phyloP scores from a whole-genome alignment of 2,888 invertebrate genomes.

The Cylloceria caligata region DNA sequence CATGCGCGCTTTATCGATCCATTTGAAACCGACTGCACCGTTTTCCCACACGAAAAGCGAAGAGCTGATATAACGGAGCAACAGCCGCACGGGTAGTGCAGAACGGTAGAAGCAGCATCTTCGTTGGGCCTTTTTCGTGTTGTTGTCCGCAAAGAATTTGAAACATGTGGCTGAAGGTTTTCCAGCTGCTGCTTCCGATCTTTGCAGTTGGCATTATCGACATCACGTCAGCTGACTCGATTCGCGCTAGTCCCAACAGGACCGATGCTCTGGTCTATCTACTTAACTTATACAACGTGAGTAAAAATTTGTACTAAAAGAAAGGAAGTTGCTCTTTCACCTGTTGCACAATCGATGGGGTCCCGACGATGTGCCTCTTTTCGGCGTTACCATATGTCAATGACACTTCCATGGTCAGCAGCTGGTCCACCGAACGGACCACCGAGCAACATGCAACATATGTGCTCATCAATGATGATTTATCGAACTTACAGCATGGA shows the following conservation, averaged over 20 bases:
- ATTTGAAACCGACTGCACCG: conserved; percentile 45
- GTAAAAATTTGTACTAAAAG: conserved; percentile 6
- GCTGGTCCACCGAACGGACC: not conserved
- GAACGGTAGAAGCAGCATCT: not conserved
- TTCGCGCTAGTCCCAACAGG: conserved; percentile 28
- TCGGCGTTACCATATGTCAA: not conserved
- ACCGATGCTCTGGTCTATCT: conserved; percentile 42
- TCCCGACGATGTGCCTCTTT: not conserved
- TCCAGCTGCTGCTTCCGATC: conserved; percentile 51
- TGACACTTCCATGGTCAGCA: not conserved
- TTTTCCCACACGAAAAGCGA: conserved; percentile 16
- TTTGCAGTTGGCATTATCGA: conserved; percentile 24
- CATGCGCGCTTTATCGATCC: conserved; percentile 70
- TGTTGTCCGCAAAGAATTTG: conserved; percentile 17
- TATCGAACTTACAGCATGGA: conserved; percentile 61
- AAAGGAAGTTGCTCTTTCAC: not conserved
- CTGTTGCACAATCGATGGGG: not conserved
- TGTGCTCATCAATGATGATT: not conserved
- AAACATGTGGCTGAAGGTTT: conserved; percentile 43
- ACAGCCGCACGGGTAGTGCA: conserved; percentile 11
- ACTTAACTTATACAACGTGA: conserved; percentile 52
- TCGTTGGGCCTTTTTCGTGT: not conserved
- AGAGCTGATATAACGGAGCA: conserved; percentile 14
- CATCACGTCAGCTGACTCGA: conserved; percentile 26
- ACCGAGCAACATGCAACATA: not conserved